These are phyloP conservation scores for Tyto alba DNA, from an alignment of 2,113 vertebrate genomes.

Conservation along the genomic window DNA sequence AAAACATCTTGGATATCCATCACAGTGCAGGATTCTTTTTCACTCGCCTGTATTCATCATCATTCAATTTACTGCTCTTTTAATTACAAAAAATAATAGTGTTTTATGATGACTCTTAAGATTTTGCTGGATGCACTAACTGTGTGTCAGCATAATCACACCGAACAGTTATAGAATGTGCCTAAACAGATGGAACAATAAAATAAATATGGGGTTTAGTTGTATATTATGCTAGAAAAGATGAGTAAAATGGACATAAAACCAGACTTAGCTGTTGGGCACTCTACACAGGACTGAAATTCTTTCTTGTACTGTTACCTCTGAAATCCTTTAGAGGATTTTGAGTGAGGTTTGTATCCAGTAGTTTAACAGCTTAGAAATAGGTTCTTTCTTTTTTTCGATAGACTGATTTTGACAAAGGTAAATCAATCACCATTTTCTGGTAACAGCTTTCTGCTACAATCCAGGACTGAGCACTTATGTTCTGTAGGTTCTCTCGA, in stretches of 20 bases:
- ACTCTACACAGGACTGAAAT: neutral
- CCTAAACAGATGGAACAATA: conserved; percentile 6
- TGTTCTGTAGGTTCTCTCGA: neutral
- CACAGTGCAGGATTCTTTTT: neutral
- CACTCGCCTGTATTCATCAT: neutral
- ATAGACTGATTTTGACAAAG: neutral
- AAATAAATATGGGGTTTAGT: neutral
- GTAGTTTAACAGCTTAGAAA: neutral
- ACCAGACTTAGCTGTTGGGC: neutral
- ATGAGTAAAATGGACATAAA: neutral
- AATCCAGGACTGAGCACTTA: neutral
- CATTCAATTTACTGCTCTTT: neutral
- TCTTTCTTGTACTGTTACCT: neutral
- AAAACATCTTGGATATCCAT: neutral
- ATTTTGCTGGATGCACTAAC: neutral
- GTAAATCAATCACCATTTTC: neutral
- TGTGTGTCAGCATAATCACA: neutral
- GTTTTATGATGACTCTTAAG: neutral
- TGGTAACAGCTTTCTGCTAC: neutral
- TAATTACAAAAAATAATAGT: neutral
- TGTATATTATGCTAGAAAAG: neutral
- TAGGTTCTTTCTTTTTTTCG: neutral
- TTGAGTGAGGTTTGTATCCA: neutral
- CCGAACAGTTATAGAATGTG: neutral
- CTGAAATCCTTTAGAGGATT: neutral